phyloP scores from a whole-genome alignment of 1,140 invertebrate genomes.

The Spodoptera frugiperda region DNA sequence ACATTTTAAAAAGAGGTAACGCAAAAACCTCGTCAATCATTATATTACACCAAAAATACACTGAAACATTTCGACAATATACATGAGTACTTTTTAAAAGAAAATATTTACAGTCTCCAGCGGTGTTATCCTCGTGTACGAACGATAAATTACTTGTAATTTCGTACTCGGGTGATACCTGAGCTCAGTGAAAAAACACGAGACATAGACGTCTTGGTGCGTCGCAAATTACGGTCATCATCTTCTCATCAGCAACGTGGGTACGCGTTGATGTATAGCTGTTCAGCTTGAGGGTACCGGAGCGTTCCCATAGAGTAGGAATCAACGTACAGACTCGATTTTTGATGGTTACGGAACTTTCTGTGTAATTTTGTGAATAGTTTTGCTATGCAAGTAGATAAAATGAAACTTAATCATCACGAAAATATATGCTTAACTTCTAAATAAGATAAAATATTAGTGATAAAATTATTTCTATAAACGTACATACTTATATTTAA shows the following conservation, averaged over 20 bases:
- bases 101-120: conserved; percentile 74
- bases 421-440: too few relatives aligned
- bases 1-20: too few relatives aligned
- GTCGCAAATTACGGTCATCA: conserved; percentile 85
- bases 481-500: too few relatives aligned
- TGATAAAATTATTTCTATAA: too few relatives aligned
- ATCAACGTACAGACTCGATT: neutral
- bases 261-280: conserved; percentile 82
- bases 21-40: conserved; percentile 4
- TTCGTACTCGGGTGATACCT: conserved; percentile 83
- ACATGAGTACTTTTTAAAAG: conserved; percentile 55
- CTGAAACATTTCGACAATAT: conserved; percentile 26
- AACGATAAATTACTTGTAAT: conserved; percentile 84
- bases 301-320: conserved; percentile 32
- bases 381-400: too few relatives aligned
- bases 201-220: conserved; percentile 85
- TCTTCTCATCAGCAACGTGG: conserved; percentile 84
- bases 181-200: conserved; percentile 82
- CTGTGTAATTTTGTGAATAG: neutral
- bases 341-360: neutral
- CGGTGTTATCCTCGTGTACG: conserved; percentile 68
- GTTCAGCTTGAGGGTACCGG: conserved; percentile 66
- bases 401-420: neutral
- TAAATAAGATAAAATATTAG: too few relatives aligned
- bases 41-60: conserved; percentile 23